Percentiles rank a stretch among this genome's conserved stretches.
Evolutionary conservation across 2,888 invertebrate genomes (phyloP).

Genomic region (Criorhina ranunculi): DNA sequence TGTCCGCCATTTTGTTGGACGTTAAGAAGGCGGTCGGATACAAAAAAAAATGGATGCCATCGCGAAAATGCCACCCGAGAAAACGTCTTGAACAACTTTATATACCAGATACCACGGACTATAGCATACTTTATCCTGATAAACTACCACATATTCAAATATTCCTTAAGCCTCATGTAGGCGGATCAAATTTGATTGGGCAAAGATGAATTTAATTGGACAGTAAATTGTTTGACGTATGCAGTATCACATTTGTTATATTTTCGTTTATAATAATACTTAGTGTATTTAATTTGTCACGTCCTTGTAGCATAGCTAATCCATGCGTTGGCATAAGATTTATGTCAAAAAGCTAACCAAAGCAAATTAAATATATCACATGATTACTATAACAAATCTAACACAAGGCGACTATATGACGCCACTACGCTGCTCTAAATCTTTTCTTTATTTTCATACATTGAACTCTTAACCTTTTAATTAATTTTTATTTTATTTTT

Average conservation of each 20-base stretch:
- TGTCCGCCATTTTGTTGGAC: neutral
- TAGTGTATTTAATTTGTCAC: conserved; percentile 21
- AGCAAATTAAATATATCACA: conserved; percentile 36
- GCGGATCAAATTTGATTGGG: conserved; percentile 54
- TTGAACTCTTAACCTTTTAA: conserved; percentile 21
- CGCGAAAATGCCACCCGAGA: too few relatives aligned
- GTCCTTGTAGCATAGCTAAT: conserved; percentile 43
- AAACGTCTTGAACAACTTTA: too few relatives aligned
- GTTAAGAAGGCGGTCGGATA: neutral
- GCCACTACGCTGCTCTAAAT: conserved; percentile 2
- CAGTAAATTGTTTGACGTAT: conserved; percentile 41
- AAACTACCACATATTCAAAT: neutral
- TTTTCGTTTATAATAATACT: conserved; percentile 5
- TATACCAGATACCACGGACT: too few relatives aligned
- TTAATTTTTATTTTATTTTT: conserved; percentile 6
- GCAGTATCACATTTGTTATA: conserved; percentile 39
- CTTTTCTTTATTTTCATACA: neutral
- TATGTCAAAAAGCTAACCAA: conserved; percentile 30
- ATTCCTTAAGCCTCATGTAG: conserved; percentile 33
- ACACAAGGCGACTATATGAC: conserved; percentile 23
- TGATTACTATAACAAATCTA: conserved; percentile 35
- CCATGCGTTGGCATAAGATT: conserved; percentile 55
- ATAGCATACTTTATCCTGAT: conserved; percentile 19
- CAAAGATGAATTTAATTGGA: conserved; percentile 51
- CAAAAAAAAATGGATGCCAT: too few relatives aligned